Percentiles rank a stretch among this genome's conserved stretches.
These are phyloP conservation scores for Squalus acanthias DNA, from an alignment of 2,797 vertebrate genomes.

Conservation along the genomic window DNA sequence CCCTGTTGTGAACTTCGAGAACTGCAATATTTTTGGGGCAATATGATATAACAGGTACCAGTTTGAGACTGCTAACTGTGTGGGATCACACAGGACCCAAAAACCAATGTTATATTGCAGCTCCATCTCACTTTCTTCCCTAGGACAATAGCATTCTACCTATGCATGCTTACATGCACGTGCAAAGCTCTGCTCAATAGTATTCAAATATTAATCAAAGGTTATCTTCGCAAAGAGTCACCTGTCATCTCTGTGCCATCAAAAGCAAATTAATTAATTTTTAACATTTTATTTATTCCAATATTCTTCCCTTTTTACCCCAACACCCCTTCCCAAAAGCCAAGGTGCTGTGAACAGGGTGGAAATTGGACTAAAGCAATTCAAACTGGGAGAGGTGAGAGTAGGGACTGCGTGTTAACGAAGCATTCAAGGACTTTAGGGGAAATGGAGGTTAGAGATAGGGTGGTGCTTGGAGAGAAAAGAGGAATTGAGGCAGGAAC, in stretches of 20 bases:
- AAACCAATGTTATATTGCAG: not conserved
- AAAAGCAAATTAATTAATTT: not conserved
- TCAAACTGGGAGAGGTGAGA: not conserved
- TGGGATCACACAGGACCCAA: not conserved
- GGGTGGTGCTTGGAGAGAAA: not conserved
- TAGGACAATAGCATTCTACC: not conserved
- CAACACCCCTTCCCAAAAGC: not conserved
- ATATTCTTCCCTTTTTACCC: not conserved
- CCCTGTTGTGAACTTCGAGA: not conserved
- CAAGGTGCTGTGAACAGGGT: not conserved
- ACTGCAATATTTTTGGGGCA: not conserved
- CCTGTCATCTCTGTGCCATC: not conserved
- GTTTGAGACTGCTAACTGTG: not conserved
- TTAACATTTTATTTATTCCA: not conserved
- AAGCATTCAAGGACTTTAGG: not conserved
- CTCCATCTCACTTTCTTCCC: not conserved
- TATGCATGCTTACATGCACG: not conserved
- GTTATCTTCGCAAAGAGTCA: not conserved
- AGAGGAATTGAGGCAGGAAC: not conserved
- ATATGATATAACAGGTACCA: not conserved
- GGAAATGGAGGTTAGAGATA: not conserved
- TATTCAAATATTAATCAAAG: not conserved
- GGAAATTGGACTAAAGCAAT: not conserved
- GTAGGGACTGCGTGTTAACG: not conserved
- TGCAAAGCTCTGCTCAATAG: not conserved